These are phyloP conservation scores for Calameuta idolon DNA, from an alignment of 2,888 invertebrate species.

Conservation along the genomic window DNA sequence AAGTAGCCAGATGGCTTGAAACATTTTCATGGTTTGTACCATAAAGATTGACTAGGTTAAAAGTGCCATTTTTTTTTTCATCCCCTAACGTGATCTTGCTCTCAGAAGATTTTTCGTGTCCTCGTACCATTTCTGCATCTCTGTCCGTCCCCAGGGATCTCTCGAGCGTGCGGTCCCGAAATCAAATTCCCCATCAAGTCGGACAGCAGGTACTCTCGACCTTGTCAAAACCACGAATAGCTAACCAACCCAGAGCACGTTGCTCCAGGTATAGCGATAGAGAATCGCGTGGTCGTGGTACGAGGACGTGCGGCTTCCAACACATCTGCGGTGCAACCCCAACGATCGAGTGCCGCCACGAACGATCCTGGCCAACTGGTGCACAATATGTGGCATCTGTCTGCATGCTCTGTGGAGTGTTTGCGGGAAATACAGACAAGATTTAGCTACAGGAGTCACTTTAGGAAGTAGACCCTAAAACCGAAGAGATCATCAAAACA, in stretches of 20 bases:
- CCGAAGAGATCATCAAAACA: background rate
- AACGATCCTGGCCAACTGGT: slow-evolving; percentile 35
- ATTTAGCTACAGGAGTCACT: background rate
- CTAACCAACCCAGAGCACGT: slow-evolving; percentile 29
- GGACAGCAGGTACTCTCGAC: slow-evolving; percentile 30
- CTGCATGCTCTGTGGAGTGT: slow-evolving; percentile 41
- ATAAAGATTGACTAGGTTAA: background rate
- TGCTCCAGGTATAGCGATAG: background rate
- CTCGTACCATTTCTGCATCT: no score
- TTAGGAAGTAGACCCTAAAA: background rate
- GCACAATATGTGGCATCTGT: slow-evolving; percentile 47
- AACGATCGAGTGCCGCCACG: slow-evolving; percentile 38
- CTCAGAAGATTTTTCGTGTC: background rate
- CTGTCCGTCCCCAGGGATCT: background rate
- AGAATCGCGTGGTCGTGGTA: slow-evolving; percentile 17
- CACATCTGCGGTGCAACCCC: slow-evolving; percentile 47
- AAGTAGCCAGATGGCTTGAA: slow-evolving; percentile 41
- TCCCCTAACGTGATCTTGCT: fast-evolving
- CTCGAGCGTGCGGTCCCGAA: slow-evolving; percentile 4
- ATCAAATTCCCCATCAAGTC: slow-evolving; percentile 24
- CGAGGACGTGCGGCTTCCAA: slow-evolving; percentile 22
- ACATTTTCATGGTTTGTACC: background rate
- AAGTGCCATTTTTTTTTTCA: no score
- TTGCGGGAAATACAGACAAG: slow-evolving; percentile 46
- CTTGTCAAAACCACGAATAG: slow-evolving; percentile 56